Evolutionary conservation across 23 tunicate species (phyloP).

Genomic region (Styela plicata): DNA sequence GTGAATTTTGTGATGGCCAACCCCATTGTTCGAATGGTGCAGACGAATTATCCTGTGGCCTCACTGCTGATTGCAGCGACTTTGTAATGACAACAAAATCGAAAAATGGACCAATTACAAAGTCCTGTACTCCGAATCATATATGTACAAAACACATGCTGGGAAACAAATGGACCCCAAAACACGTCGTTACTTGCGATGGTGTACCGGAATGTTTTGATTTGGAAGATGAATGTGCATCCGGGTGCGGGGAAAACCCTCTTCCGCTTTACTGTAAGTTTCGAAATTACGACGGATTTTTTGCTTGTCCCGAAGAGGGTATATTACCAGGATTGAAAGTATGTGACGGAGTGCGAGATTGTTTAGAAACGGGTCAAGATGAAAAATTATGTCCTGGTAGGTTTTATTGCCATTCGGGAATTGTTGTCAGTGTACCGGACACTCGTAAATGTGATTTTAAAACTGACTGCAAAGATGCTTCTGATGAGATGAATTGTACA

Average conservation of each 20-base stretch:
- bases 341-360: constrained; percentile 54
- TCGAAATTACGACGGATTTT: constrained; percentile 39
- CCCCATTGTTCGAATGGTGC: constrained; percentile 58
- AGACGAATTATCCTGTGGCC: constrained; percentile 57
- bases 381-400: constrained; percentile 47
- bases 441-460: constrained; percentile 43
- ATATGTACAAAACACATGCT: constrained; percentile 25
- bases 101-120: neutral
- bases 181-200: constrained; percentile 51
- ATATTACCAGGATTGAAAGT: constrained; percentile 53
- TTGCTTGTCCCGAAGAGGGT: constrained; percentile 32
- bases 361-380: constrained; percentile 36
- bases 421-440: constrained; percentile 22
- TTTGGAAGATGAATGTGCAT: constrained; percentile 83
- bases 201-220: constrained; percentile 66
- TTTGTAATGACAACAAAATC: neutral
- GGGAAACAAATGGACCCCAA: constrained; percentile 56
- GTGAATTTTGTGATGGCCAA: constrained; percentile 53
- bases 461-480: constrained; percentile 48
- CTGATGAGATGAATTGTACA: constrained; percentile 53
- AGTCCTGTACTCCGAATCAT: constrained; percentile 3
- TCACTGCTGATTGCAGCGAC: neutral
- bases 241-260: constrained; percentile 12
- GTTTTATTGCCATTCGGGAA: constrained; percentile 36
- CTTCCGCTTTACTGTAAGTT: constrained; percentile 38